Evolutionary conservation across 2,888 invertebrate genomes (phyloP).

Genomic region (Theretra japonica): DNA sequence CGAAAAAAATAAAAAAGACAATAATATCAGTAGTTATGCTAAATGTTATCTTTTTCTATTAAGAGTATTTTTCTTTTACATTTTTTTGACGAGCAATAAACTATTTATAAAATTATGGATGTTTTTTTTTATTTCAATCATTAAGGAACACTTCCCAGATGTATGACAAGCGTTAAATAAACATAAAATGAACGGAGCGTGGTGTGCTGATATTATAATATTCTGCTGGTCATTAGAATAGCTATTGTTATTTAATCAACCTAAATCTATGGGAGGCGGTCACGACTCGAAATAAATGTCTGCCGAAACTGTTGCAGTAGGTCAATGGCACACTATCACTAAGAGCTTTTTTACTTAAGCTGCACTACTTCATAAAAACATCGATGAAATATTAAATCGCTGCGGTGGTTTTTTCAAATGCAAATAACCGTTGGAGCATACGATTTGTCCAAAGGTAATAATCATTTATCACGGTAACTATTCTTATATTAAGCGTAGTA

Average conservation of each 20-base stretch:
- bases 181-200: neutral
- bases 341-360: slow-evolving; percentile 11
- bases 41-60: slow-evolving; percentile 3
- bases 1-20: neutral
- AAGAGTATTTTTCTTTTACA: slow-evolving; percentile 12
- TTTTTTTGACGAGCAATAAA: slow-evolving; percentile 25
- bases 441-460: no score
- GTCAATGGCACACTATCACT: slow-evolving; percentile 42
- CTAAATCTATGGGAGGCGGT: slow-evolving; percentile 41
- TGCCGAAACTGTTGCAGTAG: slow-evolving; percentile 40
- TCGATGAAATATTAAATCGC: neutral
- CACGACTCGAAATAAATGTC: slow-evolving; percentile 34
- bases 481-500: no score
- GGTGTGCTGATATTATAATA: slow-evolving; percentile 4
- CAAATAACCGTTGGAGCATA: no score
- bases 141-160: neutral
- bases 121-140: neutral
- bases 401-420: neutral
- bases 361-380: slow-evolving; percentile 6
- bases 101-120: neutral
- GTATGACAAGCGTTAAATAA: neutral
- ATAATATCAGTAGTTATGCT: neutral
- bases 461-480: no score
- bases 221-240: slow-evolving; percentile 20
- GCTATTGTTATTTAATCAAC: slow-evolving; percentile 47